Percentiles rank a stretch among this genome's conserved stretches.
phyloP scores from a whole-genome alignment of 2,113 vertebrate species.

The Macheiramphus alcinus region DNA sequence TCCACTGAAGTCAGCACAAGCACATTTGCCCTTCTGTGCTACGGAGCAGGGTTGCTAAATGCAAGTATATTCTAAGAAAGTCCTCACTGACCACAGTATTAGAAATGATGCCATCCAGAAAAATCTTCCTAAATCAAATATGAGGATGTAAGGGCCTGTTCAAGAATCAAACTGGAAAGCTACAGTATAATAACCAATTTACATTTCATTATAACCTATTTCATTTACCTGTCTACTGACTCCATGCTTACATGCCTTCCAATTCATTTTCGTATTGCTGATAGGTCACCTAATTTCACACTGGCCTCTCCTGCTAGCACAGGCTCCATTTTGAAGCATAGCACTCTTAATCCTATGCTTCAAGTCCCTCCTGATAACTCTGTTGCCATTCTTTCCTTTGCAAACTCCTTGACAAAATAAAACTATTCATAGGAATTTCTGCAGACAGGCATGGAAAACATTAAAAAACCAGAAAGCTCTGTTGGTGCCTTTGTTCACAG shows the following conservation, averaged over 20 bases:
- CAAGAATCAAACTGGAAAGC: neutral
- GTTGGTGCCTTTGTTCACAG: neutral
- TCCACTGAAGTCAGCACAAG: neutral
- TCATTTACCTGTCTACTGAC: neutral
- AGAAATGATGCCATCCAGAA: neutral
- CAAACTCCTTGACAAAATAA: neutral
- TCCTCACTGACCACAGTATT: neutral
- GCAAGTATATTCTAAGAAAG: neutral
- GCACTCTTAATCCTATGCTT: neutral
- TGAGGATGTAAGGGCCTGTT: neutral
- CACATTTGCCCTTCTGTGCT: neutral
- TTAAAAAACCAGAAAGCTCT: neutral
- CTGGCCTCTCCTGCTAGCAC: neutral
- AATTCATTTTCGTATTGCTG: neutral
- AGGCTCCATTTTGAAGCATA: neutral
- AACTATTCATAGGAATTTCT: neutral
- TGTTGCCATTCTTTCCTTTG: neutral
- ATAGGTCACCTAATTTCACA: constrained; percentile 28
- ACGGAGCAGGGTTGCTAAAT: neutral
- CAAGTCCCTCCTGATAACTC: neutral
- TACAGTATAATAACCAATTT: neutral
- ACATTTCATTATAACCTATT: constrained; percentile 2
- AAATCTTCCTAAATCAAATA: neutral
- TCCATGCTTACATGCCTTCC: neutral
- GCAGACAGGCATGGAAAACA: neutral